Conservation (phyloP, 2,113 vertebrate genomes). For the Bambusicola thoracicus region DNA sequence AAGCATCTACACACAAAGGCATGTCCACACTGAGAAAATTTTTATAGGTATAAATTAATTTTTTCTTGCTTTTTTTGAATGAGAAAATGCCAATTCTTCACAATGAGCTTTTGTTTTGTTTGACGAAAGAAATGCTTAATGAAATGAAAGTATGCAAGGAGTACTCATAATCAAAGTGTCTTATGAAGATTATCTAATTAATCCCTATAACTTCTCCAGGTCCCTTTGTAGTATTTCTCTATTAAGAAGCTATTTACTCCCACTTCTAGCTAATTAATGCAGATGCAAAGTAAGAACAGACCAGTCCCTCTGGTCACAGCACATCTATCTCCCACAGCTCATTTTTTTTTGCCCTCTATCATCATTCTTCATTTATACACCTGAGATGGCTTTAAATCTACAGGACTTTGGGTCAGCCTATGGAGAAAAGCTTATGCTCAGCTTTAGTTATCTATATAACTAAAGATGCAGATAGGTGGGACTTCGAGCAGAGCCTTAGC, state of each 20-base stretch:
- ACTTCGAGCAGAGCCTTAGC: background rate
- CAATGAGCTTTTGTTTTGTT: background rate
- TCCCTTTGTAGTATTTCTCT: conserved; percentile 54
- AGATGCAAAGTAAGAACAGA: conserved; percentile 22
- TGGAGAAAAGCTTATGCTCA: background rate
- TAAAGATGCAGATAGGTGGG: background rate
- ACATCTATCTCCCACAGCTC: conserved; percentile 14
- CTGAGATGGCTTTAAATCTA: background rate
- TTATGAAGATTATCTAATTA: conserved; percentile 43
- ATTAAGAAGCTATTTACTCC: conserved; percentile 39
- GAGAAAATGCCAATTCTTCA: background rate
- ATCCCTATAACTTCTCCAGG: conserved; percentile 27
- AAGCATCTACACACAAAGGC: background rate
- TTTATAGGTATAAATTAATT: background rate
- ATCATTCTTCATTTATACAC: conserved; percentile 16
- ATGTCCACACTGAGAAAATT: background rate
- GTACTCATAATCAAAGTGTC: background rate
- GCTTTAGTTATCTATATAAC: background rate
- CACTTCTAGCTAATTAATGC: conserved; percentile 30
- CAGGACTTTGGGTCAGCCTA: background rate
- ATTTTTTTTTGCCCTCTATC: conserved; percentile 14
- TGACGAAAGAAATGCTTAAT: conserved; percentile 12
- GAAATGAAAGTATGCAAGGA: background rate
- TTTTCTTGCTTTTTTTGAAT: background rate
- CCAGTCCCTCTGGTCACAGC: conserved; percentile 3